Percentiles rank a stretch among this genome's conserved stretches.
Conservation (phyloP, 2,113 vertebrate genomes). For the Osmerus eperlanus region DNA sequence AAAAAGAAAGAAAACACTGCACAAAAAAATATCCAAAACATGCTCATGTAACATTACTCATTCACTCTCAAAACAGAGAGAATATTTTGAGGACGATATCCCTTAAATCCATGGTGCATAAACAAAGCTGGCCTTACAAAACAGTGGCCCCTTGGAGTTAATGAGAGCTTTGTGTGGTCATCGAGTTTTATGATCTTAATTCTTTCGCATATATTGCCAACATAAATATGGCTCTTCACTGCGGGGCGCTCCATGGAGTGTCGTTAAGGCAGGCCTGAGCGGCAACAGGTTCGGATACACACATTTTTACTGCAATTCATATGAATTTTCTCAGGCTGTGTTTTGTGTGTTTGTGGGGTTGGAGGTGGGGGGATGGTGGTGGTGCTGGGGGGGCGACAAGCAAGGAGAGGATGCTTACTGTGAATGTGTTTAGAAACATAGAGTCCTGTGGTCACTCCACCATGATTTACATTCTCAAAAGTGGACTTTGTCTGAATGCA, state of each 20-base stretch:
- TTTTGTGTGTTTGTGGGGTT: constrained; percentile 13
- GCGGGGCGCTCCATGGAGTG: constrained; percentile 83
- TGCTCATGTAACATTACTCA: constrained; percentile 9
- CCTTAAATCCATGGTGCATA: constrained; percentile 69
- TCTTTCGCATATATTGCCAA: constrained; percentile 97
- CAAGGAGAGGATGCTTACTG: constrained; percentile 27
- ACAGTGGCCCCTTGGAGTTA: constrained; percentile 77
- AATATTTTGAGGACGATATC: constrained; percentile 69
- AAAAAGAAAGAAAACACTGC: constrained; percentile 40
- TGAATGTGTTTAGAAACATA: constrained; percentile 24
- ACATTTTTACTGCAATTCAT: constrained; percentile 88
- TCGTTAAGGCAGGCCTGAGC: constrained; percentile 82
- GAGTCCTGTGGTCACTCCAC: constrained; percentile 15
- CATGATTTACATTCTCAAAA: constrained; percentile 39
- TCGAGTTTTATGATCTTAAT: constrained; percentile 96
- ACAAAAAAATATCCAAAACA: constrained; percentile 9
- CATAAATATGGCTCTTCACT: constrained; percentile 92
- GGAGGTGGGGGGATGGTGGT: too few species aligned
- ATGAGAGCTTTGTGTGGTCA: constrained; percentile 92
- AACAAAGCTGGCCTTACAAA: constrained; percentile 79
- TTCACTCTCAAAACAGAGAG: constrained; percentile 40
- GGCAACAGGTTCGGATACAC: constrained; percentile 90
- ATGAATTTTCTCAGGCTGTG: constrained; percentile 79
- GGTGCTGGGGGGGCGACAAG: too few species aligned
- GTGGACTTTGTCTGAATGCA: neutral